Conservation (phyloP, 2,888 invertebrate species). For the Apotomis capreana region DNA sequence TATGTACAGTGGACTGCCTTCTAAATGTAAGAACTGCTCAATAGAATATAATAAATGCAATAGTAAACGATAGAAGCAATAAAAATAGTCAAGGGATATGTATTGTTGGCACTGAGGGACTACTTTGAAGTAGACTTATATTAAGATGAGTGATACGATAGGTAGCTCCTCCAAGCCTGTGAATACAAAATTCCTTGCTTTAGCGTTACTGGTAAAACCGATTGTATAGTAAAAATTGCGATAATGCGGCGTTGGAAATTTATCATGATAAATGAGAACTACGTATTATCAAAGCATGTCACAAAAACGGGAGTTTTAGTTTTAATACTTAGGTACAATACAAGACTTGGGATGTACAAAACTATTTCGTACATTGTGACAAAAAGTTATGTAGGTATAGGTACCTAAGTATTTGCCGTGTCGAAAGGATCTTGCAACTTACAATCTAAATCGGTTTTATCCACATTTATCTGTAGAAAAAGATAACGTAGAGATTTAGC, state of each 20-base stretch:
- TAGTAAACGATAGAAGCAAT: conserved; percentile 15
- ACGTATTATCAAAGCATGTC: no score
- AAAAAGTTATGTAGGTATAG: no score
- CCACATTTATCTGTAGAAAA: not conserved
- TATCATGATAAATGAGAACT: no score
- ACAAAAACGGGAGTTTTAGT: no score
- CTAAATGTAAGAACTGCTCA: conserved; percentile 39
- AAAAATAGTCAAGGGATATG: not conserved
- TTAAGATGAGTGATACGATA: no score
- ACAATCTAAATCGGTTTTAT: not conserved
- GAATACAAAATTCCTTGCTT: not conserved
- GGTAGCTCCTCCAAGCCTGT: not conserved
- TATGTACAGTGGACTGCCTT: conserved; percentile 27
- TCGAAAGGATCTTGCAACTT: not conserved
- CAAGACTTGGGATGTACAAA: no score
- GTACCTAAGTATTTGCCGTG: not conserved
- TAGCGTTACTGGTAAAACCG: not conserved
- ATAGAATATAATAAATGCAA: conserved; percentile 24
- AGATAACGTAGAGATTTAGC: not conserved
- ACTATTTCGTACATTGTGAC: no score
- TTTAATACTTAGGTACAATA: no score
- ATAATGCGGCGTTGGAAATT: no score
- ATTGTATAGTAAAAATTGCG: not conserved
- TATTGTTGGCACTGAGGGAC: no score
- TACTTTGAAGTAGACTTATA: no score